Evolutionary conservation across 2,888 invertebrate genomes (phyloP), one percentile per base, ranked within the genome.

Genomic region (Perithous albicinctus): DNA sequence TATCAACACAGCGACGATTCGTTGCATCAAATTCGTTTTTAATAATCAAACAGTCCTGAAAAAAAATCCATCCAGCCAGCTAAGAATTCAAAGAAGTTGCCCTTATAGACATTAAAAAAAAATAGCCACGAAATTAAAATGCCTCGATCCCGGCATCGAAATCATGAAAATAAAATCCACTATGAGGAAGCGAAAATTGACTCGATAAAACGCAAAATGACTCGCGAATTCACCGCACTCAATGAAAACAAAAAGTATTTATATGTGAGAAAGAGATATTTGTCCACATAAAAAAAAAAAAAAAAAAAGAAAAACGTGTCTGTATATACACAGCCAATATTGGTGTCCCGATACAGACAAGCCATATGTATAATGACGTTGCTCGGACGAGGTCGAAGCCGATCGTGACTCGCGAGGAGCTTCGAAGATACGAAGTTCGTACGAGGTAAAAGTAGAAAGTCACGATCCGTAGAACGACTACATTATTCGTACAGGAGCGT

Each of bases 381-480:
- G 43, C 26, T 29, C n/a, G 35, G 12, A 48, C 73, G 61, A 63
- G 51, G 73, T 41, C 51, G 63, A 23, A 63, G 66, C 41, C 56
- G 75, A 56, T 75, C 43, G 51, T 32, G 51, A 48, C 67, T 59
- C 23, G 20, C 51, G 51, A 64, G 26, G 73, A 73, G 61, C 63
- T 18, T 10, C 41, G 63, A 56, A 56, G 46, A 56, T 66, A 38
- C 41, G 41, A 51, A 69, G 35, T 69, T 74, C 70, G 70, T 66
- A 61, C 72, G 78, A 76, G 75, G 82, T 82, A 82, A 82, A 82
- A 82, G 82, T 82, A 82, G 82, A 82, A 82, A 82, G 82, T 82
- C 70, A 72, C 78, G 78, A 70, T 66, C 43, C 70, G 74, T 59
- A 64, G 29, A 74, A 70, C 77, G 41, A 59, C 43, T 15, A 35